phyloP scores from a whole-genome alignment of 2,888 invertebrate genomes.

The Notocelia uddmanniana region DNA sequence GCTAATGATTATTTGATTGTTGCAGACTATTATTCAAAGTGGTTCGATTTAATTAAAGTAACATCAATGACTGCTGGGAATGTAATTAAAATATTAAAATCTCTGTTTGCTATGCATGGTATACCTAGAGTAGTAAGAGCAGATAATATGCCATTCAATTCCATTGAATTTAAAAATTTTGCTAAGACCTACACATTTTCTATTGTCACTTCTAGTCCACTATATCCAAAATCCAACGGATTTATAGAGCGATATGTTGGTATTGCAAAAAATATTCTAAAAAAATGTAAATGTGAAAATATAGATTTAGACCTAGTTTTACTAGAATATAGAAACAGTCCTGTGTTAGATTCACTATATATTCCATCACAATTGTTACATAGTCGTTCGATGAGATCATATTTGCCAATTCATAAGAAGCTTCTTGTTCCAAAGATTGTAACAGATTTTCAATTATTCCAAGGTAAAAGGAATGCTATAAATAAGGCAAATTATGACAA shows the following conservation, averaged over 20 bases:
- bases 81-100: slow-evolving; percentile 38
- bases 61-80: slow-evolving; percentile 26
- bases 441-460: slow-evolving; percentile 1
- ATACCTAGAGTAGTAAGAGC: slow-evolving; percentile 26
- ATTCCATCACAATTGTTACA: slow-evolving; percentile 18
- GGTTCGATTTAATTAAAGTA: slow-evolving; percentile 31
- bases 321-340: slow-evolving; percentile 24
- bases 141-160: slow-evolving; percentile 38
- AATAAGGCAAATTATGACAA: slow-evolving; percentile 32
- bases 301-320: background rate
- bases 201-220: background rate
- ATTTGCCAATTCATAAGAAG: slow-evolving; percentile 2
- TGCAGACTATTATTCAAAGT: slow-evolving; percentile 38
- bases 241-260: slow-evolving; percentile 7
- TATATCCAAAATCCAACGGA: slow-evolving; percentile 10
- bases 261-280: background rate
- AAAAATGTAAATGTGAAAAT: slow-evolving; percentile 18
- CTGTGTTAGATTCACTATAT: slow-evolving; percentile 12
- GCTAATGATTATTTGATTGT: slow-evolving; percentile 31
- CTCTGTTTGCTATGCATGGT: slow-evolving; percentile 32
- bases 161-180: slow-evolving; percentile 28
- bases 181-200: slow-evolving; percentile 14
- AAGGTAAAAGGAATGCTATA: slow-evolving; percentile 13
- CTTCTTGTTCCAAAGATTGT: slow-evolving; percentile 22
- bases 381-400: slow-evolving; percentile 3